A percentile compares a stretch with the other conserved stretches of the same genome.
Conservation (phyloP, 2,113 vertebrate species). For the Prunella himalayana region DNA sequence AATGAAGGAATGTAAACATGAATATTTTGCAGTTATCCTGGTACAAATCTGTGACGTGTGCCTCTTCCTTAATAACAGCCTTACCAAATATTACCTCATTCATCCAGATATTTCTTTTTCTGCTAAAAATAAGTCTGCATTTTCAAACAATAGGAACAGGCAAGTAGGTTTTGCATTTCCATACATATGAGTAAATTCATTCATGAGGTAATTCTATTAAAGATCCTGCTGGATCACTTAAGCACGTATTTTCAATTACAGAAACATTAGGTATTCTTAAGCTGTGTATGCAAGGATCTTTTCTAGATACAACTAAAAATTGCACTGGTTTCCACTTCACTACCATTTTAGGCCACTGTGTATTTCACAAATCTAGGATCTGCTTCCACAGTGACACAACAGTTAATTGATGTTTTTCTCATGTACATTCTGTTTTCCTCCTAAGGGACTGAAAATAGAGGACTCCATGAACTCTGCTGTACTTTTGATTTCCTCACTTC, state of each 20-base stretch:
- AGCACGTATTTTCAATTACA: neutral
- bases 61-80: neutral
- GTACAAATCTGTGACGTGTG: neutral
- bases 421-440: slow-evolving; percentile 16
- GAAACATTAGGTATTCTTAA: neutral
- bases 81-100: neutral
- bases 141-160: neutral
- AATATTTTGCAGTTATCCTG: neutral
- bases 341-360: neutral
- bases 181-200: neutral
- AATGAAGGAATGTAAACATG: neutral
- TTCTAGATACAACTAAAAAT: neutral
- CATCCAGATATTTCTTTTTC: neutral
- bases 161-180: neutral
- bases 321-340: neutral
- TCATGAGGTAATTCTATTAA: neutral
- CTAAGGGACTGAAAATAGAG: slow-evolving; percentile 14
- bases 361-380: neutral
- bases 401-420: slow-evolving; percentile 35
- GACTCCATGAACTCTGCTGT: slow-evolving; percentile 39
- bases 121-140: neutral
- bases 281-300: neutral
- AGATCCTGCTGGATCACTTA: neutral
- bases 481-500: slow-evolving; percentile 49
- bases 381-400: neutral